Percentiles rank a stretch among this genome's conserved stretches.
Evolutionary conservation across 2,113 vertebrate genomes (phyloP).

Genomic region (Salvator merianae): DNA sequence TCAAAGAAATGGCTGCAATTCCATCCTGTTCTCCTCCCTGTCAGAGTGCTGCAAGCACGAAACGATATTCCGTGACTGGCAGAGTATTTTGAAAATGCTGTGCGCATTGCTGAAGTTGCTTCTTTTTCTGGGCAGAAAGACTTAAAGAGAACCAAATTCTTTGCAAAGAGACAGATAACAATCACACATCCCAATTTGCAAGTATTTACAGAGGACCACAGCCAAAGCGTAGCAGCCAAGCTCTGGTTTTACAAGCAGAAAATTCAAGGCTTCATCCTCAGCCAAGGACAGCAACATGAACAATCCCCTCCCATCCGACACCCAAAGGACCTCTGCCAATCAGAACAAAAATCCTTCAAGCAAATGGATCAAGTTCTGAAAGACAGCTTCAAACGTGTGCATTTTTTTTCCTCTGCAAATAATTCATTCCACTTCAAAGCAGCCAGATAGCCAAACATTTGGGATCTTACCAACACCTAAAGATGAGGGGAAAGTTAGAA

Average conservation of each 20-base stretch:
- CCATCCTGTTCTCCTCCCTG: too few relatives aligned
- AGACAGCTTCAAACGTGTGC: neutral
- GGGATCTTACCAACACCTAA: neutral
- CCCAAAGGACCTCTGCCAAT: too few relatives aligned
- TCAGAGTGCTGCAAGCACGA: too few relatives aligned
- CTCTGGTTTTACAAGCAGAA: neutral
- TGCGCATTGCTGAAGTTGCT: too few relatives aligned
- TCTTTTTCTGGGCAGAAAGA: neutral
- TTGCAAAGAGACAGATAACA: neutral
- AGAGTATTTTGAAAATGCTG: too few relatives aligned
- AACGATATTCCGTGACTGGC: too few relatives aligned
- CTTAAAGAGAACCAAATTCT: neutral
- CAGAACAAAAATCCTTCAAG: too few relatives aligned
- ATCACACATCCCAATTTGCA: neutral
- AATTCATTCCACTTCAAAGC: neutral
- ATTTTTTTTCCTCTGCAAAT: neutral
- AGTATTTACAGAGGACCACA: neutral
- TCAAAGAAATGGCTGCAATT: too few relatives aligned
- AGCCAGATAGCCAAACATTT: neutral
- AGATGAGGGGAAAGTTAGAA: neutral
- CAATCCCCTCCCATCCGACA: neutral
- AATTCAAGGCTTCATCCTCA: neutral
- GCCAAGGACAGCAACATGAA: neutral
- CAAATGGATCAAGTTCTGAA: neutral
- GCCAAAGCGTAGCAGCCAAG: neutral